These are phyloP conservation scores for Ditylenchus weischeri DNA, from an alignment of 2,888 invertebrate species.

Conservation along the genomic window DNA sequence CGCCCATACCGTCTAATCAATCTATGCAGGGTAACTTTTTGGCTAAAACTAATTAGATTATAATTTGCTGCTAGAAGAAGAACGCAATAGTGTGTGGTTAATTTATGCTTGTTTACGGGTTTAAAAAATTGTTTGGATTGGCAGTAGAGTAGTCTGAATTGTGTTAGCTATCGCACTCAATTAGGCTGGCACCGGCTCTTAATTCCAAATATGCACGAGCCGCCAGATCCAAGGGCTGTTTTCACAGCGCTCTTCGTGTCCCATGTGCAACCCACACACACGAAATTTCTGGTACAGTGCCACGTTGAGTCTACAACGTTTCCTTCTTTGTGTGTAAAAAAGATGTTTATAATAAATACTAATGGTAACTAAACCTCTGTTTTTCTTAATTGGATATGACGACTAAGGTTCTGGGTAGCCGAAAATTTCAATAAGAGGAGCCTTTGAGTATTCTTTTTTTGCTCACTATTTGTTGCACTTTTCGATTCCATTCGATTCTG, in stretches of 20 bases:
- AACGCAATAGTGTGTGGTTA: no score
- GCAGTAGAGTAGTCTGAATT: constrained; percentile 28
- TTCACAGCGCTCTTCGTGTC: constrained; percentile 7
- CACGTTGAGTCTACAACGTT: constrained; percentile 17
- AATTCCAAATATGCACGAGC: constrained; percentile 16
- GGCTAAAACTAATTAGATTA: background rate
- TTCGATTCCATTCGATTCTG: no score
- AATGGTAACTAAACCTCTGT: no score
- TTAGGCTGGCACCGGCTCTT: constrained; percentile 25
- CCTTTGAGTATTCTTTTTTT: no score
- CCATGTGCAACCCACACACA: constrained; percentile 12
- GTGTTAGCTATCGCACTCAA: constrained; percentile 28
- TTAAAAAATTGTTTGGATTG: background rate
- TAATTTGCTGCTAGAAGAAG: background rate
- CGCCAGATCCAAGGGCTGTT: constrained; percentile 15
- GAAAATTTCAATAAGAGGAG: no score
- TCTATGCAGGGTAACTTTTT: background rate
- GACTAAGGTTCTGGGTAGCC: no score
- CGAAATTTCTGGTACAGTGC: constrained; percentile 24
- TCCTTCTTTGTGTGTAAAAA: constrained; percentile 20
- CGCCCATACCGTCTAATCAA: constrained; percentile 1
- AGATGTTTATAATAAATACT: no score
- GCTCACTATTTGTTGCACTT: no score
- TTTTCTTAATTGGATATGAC: no score
- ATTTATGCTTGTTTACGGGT: no score